phyloP scores from a whole-genome alignment of 2,113 vertebrate genomes.

The Morphnarchus princeps region DNA sequence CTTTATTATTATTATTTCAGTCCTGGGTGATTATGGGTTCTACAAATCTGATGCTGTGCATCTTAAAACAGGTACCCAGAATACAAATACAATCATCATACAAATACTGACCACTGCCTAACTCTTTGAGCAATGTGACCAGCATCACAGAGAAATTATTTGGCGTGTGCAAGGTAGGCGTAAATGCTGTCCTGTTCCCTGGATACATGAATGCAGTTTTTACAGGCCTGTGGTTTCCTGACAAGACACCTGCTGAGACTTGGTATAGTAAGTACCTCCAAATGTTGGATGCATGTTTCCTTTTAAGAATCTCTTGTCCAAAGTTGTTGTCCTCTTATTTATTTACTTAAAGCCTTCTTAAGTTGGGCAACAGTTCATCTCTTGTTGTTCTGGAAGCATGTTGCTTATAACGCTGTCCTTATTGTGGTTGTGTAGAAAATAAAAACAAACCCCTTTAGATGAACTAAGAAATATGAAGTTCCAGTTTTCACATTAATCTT shows the following conservation, averaged over 20 bases:
- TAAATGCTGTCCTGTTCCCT: not conserved
- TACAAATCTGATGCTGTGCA: not conserved
- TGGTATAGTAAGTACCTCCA: not conserved
- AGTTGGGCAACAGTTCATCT: not conserved
- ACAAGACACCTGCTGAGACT: not conserved
- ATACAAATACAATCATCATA: not conserved
- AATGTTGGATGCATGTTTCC: not conserved
- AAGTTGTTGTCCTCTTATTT: not conserved
- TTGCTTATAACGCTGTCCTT: not conserved
- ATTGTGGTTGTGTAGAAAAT: not conserved
- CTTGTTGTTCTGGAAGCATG: not conserved
- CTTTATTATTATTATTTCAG: not conserved
- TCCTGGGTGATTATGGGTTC: not conserved
- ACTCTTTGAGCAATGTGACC: not conserved
- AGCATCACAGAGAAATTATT: not conserved
- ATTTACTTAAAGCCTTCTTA: not conserved
- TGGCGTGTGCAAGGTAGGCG: not conserved
- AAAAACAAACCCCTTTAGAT: accelerated
- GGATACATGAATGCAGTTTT: not conserved
- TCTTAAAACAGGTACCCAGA: not conserved
- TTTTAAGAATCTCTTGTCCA: not conserved
- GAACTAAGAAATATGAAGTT: not conserved
- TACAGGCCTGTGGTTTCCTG: not conserved
- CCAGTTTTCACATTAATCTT: not conserved
- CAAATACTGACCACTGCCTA: not conserved